Percentiles rank a stretch among this genome's conserved stretches.
phyloP scores from a whole-genome alignment of 64 coral and sea anemone genomes.

The Stichodactyla mertensii region DNA sequence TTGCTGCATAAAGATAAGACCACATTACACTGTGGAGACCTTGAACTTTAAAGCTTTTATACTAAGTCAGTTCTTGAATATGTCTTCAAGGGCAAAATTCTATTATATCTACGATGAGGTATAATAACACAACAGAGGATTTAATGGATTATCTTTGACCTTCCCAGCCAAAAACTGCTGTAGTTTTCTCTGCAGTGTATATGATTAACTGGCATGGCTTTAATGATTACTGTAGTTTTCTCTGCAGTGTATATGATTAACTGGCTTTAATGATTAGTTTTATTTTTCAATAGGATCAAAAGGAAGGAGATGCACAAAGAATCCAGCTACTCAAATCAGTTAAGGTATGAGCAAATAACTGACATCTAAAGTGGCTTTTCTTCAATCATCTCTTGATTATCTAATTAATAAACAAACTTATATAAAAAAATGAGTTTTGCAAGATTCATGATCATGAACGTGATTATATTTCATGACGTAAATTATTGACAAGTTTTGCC shows the following conservation, averaged over 20 bases:
- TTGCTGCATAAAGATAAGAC: neutral
- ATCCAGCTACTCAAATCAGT: constrained; percentile 50
- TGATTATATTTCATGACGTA: neutral
- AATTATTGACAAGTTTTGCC: neutral
- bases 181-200: too few relatives aligned
- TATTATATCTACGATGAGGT: constrained; percentile 27
- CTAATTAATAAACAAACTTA: too few relatives aligned
- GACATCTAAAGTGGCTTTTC: neutral
- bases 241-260: neutral
- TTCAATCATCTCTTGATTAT: too few relatives aligned
- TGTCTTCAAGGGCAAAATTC: constrained; percentile 10
- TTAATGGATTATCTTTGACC: too few relatives aligned
- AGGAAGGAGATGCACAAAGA: constrained; percentile 64
- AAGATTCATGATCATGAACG: neutral
- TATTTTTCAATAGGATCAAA: constrained; percentile 30
- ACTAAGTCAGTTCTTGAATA: neutral
- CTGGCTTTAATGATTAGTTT: neutral
- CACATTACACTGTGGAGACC: neutral
- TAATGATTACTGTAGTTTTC: neutral
- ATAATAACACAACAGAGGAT: too few relatives aligned
- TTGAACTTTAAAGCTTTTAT: neutral
- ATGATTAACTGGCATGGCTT: neutral
- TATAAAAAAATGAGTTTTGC: too few relatives aligned
- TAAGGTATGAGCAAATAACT: constrained; percentile 24
- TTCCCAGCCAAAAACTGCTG: too few relatives aligned